These are phyloP conservation scores for Apotomis turbidana DNA, from an alignment of 2,888 invertebrate species.

Conservation along the genomic window DNA sequence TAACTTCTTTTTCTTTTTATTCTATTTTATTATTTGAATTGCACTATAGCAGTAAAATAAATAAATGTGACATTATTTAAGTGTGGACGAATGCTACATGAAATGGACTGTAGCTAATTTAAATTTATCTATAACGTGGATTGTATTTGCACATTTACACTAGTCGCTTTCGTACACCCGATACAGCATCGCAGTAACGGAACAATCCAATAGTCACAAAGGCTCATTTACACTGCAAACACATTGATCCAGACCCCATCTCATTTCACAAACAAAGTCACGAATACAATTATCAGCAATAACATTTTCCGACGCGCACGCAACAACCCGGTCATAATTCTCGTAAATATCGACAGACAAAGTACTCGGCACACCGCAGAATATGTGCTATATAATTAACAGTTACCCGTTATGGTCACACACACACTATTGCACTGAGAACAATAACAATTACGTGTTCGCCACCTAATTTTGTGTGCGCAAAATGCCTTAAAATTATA, in stretches of 20 bases:
- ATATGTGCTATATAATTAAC: constrained; percentile 75
- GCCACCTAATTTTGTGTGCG: constrained; percentile 62
- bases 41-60: no score
- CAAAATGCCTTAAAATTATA: constrained; percentile 28
- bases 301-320: constrained; percentile 35
- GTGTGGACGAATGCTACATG: no score
- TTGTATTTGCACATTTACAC: background rate
- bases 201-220: background rate
- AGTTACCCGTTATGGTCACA: constrained; percentile 75
- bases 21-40: no score
- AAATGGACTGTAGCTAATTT: no score
- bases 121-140: no score
- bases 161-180: background rate
- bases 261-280: constrained; percentile 35
- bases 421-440: constrained; percentile 64
- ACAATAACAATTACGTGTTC: constrained; percentile 69
- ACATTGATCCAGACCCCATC: constrained; percentile 12
- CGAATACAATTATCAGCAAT: constrained; percentile 40
- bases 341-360: constrained; percentile 53
- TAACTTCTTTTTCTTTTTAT: no score
- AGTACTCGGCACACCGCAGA: constrained; percentile 65
- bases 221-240: constrained; percentile 14
- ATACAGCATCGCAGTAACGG: background rate
- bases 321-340: constrained; percentile 30
- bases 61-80: no score